Base-by-base conservation (phyloP, 2,113 vertebrate species). In the Anoura caudifer region DNA sequence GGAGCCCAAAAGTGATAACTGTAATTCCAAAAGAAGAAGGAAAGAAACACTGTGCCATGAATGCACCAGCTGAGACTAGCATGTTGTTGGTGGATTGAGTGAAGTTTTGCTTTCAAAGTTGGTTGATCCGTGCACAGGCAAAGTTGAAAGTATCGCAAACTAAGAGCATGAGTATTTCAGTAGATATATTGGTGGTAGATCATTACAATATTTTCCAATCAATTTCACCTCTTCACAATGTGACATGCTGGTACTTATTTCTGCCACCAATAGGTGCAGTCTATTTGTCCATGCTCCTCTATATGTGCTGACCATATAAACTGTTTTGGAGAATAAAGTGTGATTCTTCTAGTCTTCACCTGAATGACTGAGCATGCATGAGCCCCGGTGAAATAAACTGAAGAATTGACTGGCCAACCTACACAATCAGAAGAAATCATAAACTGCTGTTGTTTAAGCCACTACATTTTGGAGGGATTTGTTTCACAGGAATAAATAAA, bases 1-100 rank as follows among this genome's bases (percentile, higher is more conserved):
- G 97, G 97, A 97, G 97, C 73, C 95, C 92, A 97, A 98, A 98
- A 97, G 86, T 97, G 97, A 98, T 98, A 98, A 97, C 92, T 96
- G 75, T 98, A 97, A 98, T 97, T 98, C 95, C 96, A 33, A 96
- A 97, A 76, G 50, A 61, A 61, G 92, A 54, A 24, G 11, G 83
- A 56, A 98, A 97, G 96, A 85, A 97, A 70, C 92, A 85, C 94
- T 95, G 76, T 95, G 94, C 95, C 96, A 95, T 89, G 95, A 87
- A 96, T 97, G 97, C 94, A 94, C 94, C 90, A 95, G 90, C 81
- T 97, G 95, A 89, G 95, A 98, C 98, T 97, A 98, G 63, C 31
- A 26, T 93, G 67, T 75, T 96, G 72, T 96, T 97, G 63, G 79
- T 26, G 17, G 77, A 91, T 86, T 43, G 26, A 69, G 7, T 82